phyloP scores from a whole-genome alignment of 1,140 invertebrate genomes.

The Diorhabda sublineata region DNA sequence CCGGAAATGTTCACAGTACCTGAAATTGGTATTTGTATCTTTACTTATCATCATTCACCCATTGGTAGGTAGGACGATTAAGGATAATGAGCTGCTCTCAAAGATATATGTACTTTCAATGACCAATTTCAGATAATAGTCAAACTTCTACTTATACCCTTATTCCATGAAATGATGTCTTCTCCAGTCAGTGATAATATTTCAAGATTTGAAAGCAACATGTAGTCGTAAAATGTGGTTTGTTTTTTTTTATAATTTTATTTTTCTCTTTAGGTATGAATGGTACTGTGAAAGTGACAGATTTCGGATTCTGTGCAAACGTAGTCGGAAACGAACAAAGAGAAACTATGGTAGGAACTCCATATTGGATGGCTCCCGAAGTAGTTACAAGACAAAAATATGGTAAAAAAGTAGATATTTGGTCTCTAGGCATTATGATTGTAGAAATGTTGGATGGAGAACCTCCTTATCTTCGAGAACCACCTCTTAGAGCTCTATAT shows the following conservation, averaged over 20 bases:
- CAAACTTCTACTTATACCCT: no score
- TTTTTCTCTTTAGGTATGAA: slow-evolving; percentile 69
- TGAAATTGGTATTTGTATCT: no score
- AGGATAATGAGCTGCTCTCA: no score
- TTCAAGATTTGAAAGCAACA: no score
- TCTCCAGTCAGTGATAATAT: no score
- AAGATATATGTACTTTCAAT: no score
- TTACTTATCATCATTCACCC: no score
- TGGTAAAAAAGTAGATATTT: slow-evolving; percentile 92
- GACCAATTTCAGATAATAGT: no score
- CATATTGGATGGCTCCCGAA: slow-evolving; percentile 87
- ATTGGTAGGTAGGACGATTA: no score
- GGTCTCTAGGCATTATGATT: slow-evolving; percentile 96
- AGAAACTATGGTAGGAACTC: slow-evolving; percentile 93
- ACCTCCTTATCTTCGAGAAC: slow-evolving; percentile 93
- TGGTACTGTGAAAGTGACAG: slow-evolving; percentile 94
- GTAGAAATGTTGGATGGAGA: slow-evolving; percentile 99
- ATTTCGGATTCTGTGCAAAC: slow-evolving; percentile 96
- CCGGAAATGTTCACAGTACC: no score
- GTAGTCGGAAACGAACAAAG: slow-evolving; percentile 89
- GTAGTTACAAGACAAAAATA: slow-evolving; percentile 83
- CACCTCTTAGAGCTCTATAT: slow-evolving; percentile 89
- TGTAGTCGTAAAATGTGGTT: not conserved
- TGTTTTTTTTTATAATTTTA: not conserved
- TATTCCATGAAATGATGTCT: no score